These are phyloP conservation scores for Helobdella robusta DNA, from an alignment of 2,888 invertebrate genomes.

Conservation along the genomic window DNA sequence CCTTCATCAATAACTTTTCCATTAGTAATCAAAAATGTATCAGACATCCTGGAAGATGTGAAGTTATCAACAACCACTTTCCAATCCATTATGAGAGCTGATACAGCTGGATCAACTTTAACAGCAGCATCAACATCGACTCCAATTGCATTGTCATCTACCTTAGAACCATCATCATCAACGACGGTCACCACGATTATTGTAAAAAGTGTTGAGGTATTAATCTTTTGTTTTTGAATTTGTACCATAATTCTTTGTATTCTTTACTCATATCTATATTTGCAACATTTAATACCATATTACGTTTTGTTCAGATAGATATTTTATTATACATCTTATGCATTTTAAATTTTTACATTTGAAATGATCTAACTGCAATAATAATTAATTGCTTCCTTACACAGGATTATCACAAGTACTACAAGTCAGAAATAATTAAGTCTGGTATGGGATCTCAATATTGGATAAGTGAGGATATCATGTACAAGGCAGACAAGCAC, in stretches of 20 bases:
- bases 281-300: no score
- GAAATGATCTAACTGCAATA: background rate
- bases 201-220: slow-evolving; percentile 14
- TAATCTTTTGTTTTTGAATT: background rate
- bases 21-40: no score
- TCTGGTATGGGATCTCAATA: slow-evolving; percentile 9
- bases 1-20: no score
- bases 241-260: background rate
- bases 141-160: background rate
- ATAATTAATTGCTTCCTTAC: background rate
- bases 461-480: slow-evolving; percentile 26
- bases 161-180: background rate
- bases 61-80: no score
- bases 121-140: background rate
- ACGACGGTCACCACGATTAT: slow-evolving; percentile 21
- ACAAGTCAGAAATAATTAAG: slow-evolving; percentile 28
- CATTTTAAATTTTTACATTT: background rate
- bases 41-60: no score
- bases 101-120: no score
- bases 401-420: slow-evolving; percentile 33
- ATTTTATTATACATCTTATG: no score
- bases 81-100: no score
- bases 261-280: background rate
- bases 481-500: slow-evolving; percentile 26
- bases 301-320: no score